Base-by-base conservation (phyloP, 2,113 vertebrate genomes). In the Plecotus auritus region DNA sequence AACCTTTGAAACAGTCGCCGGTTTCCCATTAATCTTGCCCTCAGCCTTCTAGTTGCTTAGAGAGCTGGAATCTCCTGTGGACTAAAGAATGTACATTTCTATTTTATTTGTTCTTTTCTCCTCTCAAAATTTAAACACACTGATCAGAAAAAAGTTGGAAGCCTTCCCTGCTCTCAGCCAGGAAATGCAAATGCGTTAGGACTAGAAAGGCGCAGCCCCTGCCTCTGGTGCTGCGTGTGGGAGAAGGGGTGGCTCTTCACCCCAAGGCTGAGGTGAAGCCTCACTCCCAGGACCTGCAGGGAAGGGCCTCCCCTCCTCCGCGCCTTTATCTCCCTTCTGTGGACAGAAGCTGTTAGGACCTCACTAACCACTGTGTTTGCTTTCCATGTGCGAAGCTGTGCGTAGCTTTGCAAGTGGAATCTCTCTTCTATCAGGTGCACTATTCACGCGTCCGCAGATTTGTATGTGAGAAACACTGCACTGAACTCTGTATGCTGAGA, bases 391-490 rank as follows among this genome's bases (percentile, higher is more conserved):
- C 97, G 95, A 98, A 98, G 88, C 97, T 98, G 92, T 96, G 88
- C 81, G 78, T 98, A 97, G 97, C 92, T 96, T 96, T 97, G 89
- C 90, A 96, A 91, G 90, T 98, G 12, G 98, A 98, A 98, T 98
- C 98, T 99, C 98, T 98, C 98, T 97, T 97, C 95, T 98, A 97
- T 97, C 95, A 95, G 96, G 95, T 90, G 95, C 94, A 97, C 96
- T 92, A 91, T 90, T 85, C 91, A 92, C 96, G 86, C 97, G 91
- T 96, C 92, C 94, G 92, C 81, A 13, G 37, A 72, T 95, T 93
- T 93, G 12, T 97, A 70, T 93, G 70, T 45, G 96, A 97, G 96
- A 91, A 95, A 93, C 96, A 88, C 97, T 86, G 95, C 95, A 97
- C 98, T 97, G 96, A 97, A 81, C 95, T 94, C 97, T 98, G 89